Percentiles rank a stretch among this genome's conserved stretches.
Evolutionary conservation across 2,113 vertebrate genomes (phyloP).

Genomic region (Leucoraja erinaceus): DNA sequence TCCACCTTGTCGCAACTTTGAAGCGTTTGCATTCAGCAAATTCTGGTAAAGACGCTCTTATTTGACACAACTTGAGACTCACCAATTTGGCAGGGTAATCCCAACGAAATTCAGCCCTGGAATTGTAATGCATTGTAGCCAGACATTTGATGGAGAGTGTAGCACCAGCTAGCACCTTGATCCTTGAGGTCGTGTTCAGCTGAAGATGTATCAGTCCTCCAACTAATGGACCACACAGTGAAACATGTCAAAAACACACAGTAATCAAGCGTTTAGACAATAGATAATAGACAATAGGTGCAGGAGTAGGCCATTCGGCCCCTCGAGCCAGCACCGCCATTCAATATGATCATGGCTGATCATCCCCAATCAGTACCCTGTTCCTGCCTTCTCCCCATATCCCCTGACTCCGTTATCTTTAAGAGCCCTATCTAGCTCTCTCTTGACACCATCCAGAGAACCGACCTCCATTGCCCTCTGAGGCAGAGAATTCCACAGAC

Average conservation of each 20-base stretch:
- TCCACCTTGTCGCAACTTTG: background rate
- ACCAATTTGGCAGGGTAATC: constrained; percentile 45
- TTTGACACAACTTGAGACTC: constrained; percentile 42
- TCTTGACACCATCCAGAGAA: too few relatives aligned
- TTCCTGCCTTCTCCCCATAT: too few relatives aligned
- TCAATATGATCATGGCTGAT: too few relatives aligned
- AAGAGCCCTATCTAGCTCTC: too few relatives aligned
- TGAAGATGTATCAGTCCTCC: constrained; percentile 44
- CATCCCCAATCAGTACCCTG: too few relatives aligned
- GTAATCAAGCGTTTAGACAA: too few relatives aligned
- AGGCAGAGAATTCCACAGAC: too few relatives aligned
- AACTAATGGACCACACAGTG: constrained; percentile 45
- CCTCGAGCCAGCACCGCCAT: too few relatives aligned
- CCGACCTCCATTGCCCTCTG: too few relatives aligned
- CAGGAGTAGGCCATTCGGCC: too few relatives aligned
- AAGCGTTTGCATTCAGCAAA: background rate
- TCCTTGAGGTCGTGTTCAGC: constrained; percentile 38
- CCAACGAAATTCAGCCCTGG: constrained; percentile 64
- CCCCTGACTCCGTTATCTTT: too few relatives aligned
- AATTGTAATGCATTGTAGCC: constrained; percentile 62
- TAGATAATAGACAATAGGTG: too few relatives aligned
- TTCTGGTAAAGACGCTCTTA: background rate
- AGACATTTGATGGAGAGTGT: constrained; percentile 62
- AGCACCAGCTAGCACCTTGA: constrained; percentile 64
- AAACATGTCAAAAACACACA: background rate